These are phyloP conservation scores for Aplodontia rufa DNA, from an alignment of 2,113 vertebrate genomes.

Conservation along the genomic window DNA sequence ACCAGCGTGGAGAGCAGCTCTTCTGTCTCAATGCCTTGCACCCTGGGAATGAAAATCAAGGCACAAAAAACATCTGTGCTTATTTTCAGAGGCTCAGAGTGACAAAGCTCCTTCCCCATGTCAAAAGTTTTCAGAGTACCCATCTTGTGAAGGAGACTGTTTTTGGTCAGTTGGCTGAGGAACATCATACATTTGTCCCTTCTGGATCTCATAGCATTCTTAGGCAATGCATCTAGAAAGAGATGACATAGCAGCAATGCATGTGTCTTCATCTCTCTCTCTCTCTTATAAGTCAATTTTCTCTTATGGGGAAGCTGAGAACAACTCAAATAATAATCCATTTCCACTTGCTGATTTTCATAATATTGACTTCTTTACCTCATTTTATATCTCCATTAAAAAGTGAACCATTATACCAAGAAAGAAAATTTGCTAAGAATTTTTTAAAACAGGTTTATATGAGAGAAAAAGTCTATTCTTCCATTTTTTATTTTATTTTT, in stretches of 20 bases:
- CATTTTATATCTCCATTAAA: not conserved
- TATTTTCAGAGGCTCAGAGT: not conserved
- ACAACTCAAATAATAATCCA: not conserved
- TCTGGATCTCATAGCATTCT: not conserved
- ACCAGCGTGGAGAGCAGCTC: not conserved
- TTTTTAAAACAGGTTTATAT: not conserved
- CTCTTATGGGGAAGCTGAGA: not conserved
- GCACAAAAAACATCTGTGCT: not conserved
- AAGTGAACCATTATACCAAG: not conserved
- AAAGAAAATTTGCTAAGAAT: not conserved
- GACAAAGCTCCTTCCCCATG: not conserved
- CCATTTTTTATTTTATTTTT: too few relatives aligned
- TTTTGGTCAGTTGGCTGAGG: not conserved
- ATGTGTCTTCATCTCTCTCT: not conserved
- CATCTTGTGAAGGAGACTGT: not conserved
- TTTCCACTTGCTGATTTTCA: not conserved
- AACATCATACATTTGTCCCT: not conserved
- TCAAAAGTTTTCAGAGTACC: not conserved
- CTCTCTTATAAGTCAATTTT: not conserved
- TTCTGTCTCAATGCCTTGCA: not conserved
- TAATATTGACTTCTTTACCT: not conserved
- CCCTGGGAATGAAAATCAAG: not conserved
- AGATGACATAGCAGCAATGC: not conserved
- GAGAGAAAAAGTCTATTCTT: not conserved
- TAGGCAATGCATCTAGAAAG: not conserved